Evolutionary conservation across 2,113 vertebrate genomes (phyloP), one percentile per base, ranked within the genome.

Genomic region (Trichechus manatus): DNA sequence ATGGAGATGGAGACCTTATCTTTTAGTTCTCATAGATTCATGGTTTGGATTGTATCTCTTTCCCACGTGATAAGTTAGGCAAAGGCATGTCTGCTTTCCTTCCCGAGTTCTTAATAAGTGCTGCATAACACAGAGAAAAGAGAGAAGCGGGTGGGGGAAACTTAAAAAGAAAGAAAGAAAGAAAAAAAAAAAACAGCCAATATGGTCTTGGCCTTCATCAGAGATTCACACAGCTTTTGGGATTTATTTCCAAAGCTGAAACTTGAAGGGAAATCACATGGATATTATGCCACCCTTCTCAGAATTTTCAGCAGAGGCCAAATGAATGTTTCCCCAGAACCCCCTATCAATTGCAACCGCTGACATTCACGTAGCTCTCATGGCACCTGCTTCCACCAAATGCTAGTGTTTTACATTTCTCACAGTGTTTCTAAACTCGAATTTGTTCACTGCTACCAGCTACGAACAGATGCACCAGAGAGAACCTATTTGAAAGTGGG

Each of bases 401-500:
- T 81, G 61, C 9, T 39, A 74, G 75, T 93, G 95, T 13, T 94
- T 95, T 97, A 96, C 79, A 91, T 97, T 96, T 94, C 92, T 85
- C 94, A 86, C 92, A 6, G 63, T 93, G 89, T 98, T 98, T 98
- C 84, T 97, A 94, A 97, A 96, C 88, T 97, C 81, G 47, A 97
- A 94, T 29, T 91, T 92, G 93, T 96, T 94, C 96, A 89, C 68
- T 94, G 97, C 97, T 93, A 87, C 95, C 97, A 95, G 87, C 93
- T 74, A 93, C 61, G 93, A 97, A 98, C 97, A 74, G 94, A 98
- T 98, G 95, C 5, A 9, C 33, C 84, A 95, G 87, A 97, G 20
- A 94, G 79, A 50, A 97, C 96, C 96, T 96, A 93, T 95, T 31
- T 83, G 95, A 98, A 97, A 97, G 97, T 98, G 97, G 97, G 97